phyloP scores from a whole-genome alignment of 2,113 vertebrate species.

The Lepus americanus region DNA sequence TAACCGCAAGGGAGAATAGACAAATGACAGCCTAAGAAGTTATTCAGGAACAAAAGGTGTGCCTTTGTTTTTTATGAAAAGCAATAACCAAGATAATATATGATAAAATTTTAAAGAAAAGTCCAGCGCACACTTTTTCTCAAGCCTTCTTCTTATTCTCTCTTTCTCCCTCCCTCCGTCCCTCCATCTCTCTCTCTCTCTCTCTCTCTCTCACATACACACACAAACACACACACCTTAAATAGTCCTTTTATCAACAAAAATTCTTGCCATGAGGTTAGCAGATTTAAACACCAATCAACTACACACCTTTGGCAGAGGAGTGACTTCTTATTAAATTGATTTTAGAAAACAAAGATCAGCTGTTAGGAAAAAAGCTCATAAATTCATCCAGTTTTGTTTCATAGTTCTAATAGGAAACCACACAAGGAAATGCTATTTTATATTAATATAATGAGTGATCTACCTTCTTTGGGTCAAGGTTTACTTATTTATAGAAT shows the following conservation, averaged over 20 bases:
- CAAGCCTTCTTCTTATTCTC: neutral
- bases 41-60: neutral
- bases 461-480: neutral
- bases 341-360: neutral
- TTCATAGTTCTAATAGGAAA: constrained; percentile 44
- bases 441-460: neutral
- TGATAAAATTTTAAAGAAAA: neutral
- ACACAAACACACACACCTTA: neutral
- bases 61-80: neutral
- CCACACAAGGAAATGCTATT: neutral
- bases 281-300: constrained; percentile 21
- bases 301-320: neutral
- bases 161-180: too few relatives aligned
- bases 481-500: neutral
- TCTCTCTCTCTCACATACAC: neutral
- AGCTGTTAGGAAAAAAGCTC: neutral
- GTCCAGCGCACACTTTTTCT: neutral
- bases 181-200: neutral
- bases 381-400: neutral
- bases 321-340: neutral
- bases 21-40: neutral
- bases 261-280: neutral
- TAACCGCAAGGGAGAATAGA: neutral
- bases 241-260: constrained; percentile 6
- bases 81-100: neutral